These are phyloP conservation scores for Oikopleura albicans DNA, from an alignment of 23 tunicate species.

Conservation along the genomic window DNA sequence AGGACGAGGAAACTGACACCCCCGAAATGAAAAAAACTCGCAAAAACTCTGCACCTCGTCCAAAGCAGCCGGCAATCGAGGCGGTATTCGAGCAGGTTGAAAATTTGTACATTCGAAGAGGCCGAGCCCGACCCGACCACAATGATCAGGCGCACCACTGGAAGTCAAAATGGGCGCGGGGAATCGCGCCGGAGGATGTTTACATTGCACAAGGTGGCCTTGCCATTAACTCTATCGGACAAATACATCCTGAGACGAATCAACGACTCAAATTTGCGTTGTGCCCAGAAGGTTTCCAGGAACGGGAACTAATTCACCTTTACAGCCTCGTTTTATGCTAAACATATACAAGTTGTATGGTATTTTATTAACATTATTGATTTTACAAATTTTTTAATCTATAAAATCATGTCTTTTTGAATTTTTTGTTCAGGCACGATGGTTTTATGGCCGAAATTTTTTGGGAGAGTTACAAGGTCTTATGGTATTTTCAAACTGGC, in stretches of 20 bases:
- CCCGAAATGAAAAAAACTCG: background rate
- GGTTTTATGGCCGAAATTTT: too few species aligned
- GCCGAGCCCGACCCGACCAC: conserved; percentile 8
- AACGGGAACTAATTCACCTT: too few species aligned
- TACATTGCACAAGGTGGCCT: conserved; percentile 8
- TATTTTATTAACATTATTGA: too few species aligned
- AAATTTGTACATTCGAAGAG: background rate
- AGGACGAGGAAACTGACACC: background rate
- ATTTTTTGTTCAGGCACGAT: too few species aligned
- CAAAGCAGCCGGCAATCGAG: background rate
- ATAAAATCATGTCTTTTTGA: too few species aligned
- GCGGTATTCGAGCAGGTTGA: background rate
- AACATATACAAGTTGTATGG: too few species aligned
- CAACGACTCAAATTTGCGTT: background rate
- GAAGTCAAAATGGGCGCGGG: conserved; percentile 15
- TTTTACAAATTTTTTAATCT: too few species aligned
- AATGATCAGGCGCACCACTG: conserved; percentile 8
- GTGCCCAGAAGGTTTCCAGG: background rate
- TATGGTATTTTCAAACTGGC: too few species aligned
- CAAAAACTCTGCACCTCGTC: background rate
- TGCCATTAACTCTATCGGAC: background rate
- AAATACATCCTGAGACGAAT: background rate
- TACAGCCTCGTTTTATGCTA: too few species aligned
- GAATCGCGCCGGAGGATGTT: background rate
- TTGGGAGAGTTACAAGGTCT: too few species aligned